A percentile compares a stretch with the other conserved stretches of the same genome.
Conservation (phyloP, 2,113 vertebrate genomes). For the Equus quagga region DNA sequence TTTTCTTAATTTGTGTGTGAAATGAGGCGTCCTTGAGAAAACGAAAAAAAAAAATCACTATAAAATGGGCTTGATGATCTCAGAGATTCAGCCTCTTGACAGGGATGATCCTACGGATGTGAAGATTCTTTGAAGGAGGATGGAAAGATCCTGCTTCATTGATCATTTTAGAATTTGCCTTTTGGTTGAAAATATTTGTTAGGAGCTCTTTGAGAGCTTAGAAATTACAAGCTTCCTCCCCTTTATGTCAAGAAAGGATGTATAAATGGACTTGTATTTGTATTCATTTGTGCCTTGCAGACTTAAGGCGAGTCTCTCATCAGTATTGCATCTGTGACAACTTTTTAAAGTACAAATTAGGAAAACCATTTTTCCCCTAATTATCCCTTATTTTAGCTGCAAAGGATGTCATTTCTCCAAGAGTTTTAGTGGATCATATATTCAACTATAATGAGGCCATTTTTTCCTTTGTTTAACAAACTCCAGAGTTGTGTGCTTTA, state of each 20-base stretch:
- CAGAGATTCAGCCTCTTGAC: background rate
- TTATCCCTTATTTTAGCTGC: constrained; percentile 41
- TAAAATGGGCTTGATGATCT: background rate
- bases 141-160: background rate
- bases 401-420: constrained; percentile 30
- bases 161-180: background rate
- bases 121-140: background rate
- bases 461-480: constrained; percentile 57
- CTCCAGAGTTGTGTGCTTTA: background rate
- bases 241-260: background rate
- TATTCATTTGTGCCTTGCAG: constrained; percentile 13
- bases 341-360: constrained; percentile 56
- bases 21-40: constrained; percentile 6
- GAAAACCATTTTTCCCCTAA: background rate
- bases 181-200: constrained; percentile 31
- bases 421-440: constrained; percentile 20
- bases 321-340: background rate
- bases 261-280: background rate
- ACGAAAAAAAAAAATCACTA: background rate
- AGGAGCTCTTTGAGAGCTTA: background rate
- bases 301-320: constrained; percentile 32
- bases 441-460: constrained; percentile 33
- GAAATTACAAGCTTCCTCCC: background rate
- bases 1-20: background rate
- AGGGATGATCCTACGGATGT: background rate